Conservation (phyloP, 2,113 vertebrate species). For the Engraulis encrasicolus region DNA sequence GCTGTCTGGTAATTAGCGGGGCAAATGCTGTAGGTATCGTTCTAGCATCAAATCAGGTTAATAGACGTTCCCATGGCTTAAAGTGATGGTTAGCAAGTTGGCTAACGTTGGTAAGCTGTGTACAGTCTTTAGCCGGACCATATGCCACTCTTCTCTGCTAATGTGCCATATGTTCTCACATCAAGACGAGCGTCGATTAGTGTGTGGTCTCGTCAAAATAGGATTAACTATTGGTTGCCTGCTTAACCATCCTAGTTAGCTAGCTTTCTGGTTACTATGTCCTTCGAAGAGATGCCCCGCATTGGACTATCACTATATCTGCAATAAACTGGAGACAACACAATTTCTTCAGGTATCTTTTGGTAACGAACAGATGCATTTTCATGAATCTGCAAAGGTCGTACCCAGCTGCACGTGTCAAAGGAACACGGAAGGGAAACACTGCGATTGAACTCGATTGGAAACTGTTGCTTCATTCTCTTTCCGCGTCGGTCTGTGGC, state of each 20-base stretch:
- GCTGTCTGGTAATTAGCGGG: no score
- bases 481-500: no score
- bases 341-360: neutral
- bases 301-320: neutral
- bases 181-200: conserved; percentile 65
- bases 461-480: no score
- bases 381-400: no score
- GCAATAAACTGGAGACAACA: neutral
- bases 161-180: conserved; percentile 62
- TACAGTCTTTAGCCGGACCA: conserved; percentile 23
- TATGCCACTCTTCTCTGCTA: conserved; percentile 17
- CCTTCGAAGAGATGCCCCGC: neutral
- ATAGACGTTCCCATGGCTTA: no score
- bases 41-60: no score
- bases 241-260: neutral
- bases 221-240: conserved; percentile 60
- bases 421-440: no score
- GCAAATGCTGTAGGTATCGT: no score
- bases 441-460: no score
- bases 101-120: neutral
- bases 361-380: no score
- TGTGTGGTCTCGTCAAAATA: conserved; percentile 48
- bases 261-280: neutral
- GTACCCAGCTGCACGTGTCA: no score
- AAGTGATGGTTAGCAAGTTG: neutral